Evolutionary conservation across 2,888 invertebrate species (phyloP).

Genomic region (Apocheima hispidaria): DNA sequence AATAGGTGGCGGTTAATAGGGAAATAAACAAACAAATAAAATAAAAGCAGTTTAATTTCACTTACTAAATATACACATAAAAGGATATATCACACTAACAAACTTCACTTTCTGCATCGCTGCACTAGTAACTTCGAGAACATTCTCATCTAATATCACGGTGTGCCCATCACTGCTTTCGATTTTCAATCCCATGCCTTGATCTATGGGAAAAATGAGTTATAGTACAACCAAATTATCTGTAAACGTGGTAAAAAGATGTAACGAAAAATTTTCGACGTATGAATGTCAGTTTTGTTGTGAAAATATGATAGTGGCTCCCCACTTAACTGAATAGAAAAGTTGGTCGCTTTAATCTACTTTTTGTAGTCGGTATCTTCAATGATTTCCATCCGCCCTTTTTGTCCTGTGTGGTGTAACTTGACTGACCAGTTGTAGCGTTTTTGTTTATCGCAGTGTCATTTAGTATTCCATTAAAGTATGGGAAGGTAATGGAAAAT

Average conservation of each 20-base stretch:
- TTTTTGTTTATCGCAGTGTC: slow-evolving; percentile 5
- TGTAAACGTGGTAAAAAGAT: neutral
- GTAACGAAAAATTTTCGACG: neutral
- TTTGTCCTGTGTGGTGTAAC: slow-evolving; percentile 19
- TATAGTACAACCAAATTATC: neutral
- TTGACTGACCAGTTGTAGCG: slow-evolving; percentile 6
- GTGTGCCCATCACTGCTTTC: slow-evolving; percentile 22
- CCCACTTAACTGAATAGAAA: neutral
- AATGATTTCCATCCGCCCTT: slow-evolving; percentile 19
- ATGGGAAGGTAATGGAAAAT: neutral
- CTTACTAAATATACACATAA: too few relatives aligned
- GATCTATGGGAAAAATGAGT: slow-evolving; percentile 26
- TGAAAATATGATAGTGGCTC: neutral
- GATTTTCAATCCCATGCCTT: slow-evolving; percentile 31
- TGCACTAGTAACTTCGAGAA: slow-evolving; percentile 20
- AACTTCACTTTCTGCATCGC: slow-evolving; percentile 20
- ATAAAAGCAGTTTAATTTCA: too few relatives aligned
- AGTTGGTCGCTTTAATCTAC: slow-evolving; percentile 14
- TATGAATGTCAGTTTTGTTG: neutral
- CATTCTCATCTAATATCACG: slow-evolving; percentile 20
- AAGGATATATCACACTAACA: too few relatives aligned
- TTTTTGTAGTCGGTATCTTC: slow-evolving; percentile 25
- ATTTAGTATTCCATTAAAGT: slow-evolving; percentile 12
- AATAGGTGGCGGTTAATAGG: too few relatives aligned
- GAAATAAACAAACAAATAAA: too few relatives aligned